A percentile compares a stretch with the other conserved stretches of the same genome.
Evolutionary conservation across 2,888 invertebrate genomes (phyloP).

Genomic region (Spodoptera picta): DNA sequence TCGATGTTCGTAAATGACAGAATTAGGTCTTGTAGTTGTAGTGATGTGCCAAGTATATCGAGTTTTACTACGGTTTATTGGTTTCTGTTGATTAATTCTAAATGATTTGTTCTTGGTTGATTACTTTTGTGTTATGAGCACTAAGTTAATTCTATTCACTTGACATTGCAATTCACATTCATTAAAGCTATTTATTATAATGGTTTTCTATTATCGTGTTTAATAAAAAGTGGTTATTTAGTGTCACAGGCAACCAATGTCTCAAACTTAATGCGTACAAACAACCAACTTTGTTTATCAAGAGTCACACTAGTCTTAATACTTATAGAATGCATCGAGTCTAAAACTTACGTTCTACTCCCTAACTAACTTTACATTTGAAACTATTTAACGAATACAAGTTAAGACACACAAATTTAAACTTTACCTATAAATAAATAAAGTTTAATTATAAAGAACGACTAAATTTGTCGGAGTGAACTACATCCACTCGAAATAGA

Average conservation of each 20-base stretch:
- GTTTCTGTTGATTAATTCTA: slow-evolving; percentile 12
- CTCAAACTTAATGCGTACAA: slow-evolving; percentile 13
- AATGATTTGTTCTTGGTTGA: neutral
- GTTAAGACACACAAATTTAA: slow-evolving; percentile 23
- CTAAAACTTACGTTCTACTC: slow-evolving; percentile 35
- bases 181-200: no score
- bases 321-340: slow-evolving; percentile 38
- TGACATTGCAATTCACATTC: no score
- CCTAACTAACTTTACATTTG: slow-evolving; percentile 20
- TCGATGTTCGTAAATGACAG: slow-evolving; percentile 26
- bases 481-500: slow-evolving; percentile 52
- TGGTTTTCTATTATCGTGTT: no score
- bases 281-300: slow-evolving; percentile 30
- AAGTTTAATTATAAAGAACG: slow-evolving; percentile 42
- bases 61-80: slow-evolving; percentile 5
- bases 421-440: slow-evolving; percentile 27
- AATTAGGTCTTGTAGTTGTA: slow-evolving; percentile 28
- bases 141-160: no score
- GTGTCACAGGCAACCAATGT: neutral
- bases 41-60: slow-evolving; percentile 12
- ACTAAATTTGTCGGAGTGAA: slow-evolving; percentile 42
- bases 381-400: slow-evolving; percentile 34
- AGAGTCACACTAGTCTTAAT: slow-evolving; percentile 11
- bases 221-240: slow-evolving; percentile 3
- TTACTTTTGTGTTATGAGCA: no score